phyloP scores from a whole-genome alignment of 2,797 vertebrate genomes.

The Coregonus suidteri region DNA sequence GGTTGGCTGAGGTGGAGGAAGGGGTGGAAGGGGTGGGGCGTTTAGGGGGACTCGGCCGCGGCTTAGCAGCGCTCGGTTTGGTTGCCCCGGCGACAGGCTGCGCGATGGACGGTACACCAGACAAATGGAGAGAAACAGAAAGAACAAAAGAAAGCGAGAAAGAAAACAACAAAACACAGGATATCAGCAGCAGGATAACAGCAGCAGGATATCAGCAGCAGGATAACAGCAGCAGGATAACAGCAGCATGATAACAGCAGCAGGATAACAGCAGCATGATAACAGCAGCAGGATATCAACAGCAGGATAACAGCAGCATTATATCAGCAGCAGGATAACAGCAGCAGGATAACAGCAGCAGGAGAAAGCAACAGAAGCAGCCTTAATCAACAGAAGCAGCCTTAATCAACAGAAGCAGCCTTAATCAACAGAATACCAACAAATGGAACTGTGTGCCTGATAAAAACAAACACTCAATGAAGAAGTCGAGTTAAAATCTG shows the following conservation, averaged over 20 bases:
- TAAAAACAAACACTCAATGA: conserved; percentile 10
- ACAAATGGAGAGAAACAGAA: conserved; percentile 55
- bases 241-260: too few relatives aligned
- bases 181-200: too few relatives aligned
- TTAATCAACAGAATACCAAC: conserved; percentile 30
- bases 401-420: conserved; percentile 36
- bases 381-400: conserved; percentile 4
- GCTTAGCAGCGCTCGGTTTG: conserved; percentile 79
- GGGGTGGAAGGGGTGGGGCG: conserved; percentile 72
- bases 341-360: too few relatives aligned
- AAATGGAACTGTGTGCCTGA: neutral
- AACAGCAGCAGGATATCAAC: too few relatives aligned
- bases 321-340: too few relatives aligned
- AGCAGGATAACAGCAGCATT: too few relatives aligned
- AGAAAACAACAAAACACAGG: conserved; percentile 54
- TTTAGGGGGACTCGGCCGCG: conserved; percentile 73
- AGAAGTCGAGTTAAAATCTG: neutral
- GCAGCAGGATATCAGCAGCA: too few relatives aligned
- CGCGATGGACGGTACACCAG: conserved; percentile 44
- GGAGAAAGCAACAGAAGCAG: too few relatives aligned
- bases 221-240: too few relatives aligned
- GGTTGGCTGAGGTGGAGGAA: conserved; percentile 66
- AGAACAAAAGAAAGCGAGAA: conserved; percentile 46
- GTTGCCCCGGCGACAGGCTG: conserved; percentile 75
- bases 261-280: too few relatives aligned